Evolutionary conservation across 2,797 vertebrate species (phyloP), one percentile per base, ranked within the genome.

Genomic region (Xerus rutilus): DNA sequence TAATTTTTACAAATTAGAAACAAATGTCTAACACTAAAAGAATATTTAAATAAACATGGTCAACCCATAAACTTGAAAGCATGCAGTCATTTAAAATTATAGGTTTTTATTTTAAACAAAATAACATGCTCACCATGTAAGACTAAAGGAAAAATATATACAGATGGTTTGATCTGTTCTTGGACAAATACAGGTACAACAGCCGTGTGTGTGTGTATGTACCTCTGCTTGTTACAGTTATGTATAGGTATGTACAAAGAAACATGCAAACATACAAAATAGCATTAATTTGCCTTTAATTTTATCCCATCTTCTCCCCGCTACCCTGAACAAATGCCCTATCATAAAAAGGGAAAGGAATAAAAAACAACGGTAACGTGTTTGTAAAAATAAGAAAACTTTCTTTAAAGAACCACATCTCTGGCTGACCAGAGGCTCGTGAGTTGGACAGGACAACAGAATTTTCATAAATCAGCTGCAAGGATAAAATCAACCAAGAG

Each of bases 1-100:
- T 76, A 84, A 72, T 81, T 94, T 86, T 86, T 30, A 94, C 83
- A 96, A 77, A 84, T 88, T 32, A 62, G 67, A 84, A 96, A 72
- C 76, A 92, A 86, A 81, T 88, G 45, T 84, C 65, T 91, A 86
- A 93, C 52, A 45, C 6, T 49, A 70, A 86, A 79, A 83, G 25
- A 84, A 74, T 15, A 65, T 90, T 93, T 93, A 94, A 93, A 47
- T 72, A 91, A 89, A 52, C 62, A 52, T 28, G 15, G 4, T 69
- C 47, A 90, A 77, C 74, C 64, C 35, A 79, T 83, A 82, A 91
- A 69, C n/a, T 79, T 30, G 39, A 78, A 73, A 57, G 28, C 32
- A 39, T 62, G 32, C n/a, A 59, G 17, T 11, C 28, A 23, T 73
- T 49, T 74, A 94, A 94, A 92, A 47, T 62, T 14, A 23, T 28